Conservation (phyloP, 2,797 vertebrate species). For the Sebastes kiyomatsui region DNA sequence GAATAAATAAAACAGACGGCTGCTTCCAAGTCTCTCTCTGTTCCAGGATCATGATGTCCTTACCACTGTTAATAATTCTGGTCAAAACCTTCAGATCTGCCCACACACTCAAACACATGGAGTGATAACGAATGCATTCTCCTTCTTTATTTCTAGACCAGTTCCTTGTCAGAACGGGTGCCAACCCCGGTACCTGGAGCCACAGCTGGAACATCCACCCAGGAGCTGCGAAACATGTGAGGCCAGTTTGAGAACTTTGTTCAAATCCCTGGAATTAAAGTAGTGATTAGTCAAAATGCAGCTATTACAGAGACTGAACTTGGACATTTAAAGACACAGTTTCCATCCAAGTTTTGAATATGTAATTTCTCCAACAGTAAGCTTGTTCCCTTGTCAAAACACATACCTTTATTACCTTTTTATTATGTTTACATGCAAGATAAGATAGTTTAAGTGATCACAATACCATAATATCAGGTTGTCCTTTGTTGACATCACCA, state of each 20-base stretch:
- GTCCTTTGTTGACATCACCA: not conserved
- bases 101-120: not conserved
- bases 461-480: not conserved
- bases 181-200: conserved; percentile 85
- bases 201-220: conserved; percentile 59
- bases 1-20: not conserved
- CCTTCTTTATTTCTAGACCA: conserved; percentile 77
- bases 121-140: not conserved
- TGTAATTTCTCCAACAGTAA: not conserved
- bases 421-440: too few species aligned
- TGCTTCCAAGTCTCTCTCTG: not conserved
- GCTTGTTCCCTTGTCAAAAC: not conserved
- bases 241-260: conserved; percentile 15
- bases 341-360: not conserved
- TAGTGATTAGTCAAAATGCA: not conserved
- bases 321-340: not conserved
- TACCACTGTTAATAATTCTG: not conserved
- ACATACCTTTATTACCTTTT: too few species aligned
- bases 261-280: not conserved
- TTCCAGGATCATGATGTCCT: not conserved
- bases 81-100: not conserved
- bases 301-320: not conserved
- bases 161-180: conserved; percentile 84
- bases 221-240: conserved; percentile 85
- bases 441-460: too few species aligned